Evolutionary conservation across 1,140 invertebrate species (phyloP).

Genomic region (Sminthurides bifidus): DNA sequence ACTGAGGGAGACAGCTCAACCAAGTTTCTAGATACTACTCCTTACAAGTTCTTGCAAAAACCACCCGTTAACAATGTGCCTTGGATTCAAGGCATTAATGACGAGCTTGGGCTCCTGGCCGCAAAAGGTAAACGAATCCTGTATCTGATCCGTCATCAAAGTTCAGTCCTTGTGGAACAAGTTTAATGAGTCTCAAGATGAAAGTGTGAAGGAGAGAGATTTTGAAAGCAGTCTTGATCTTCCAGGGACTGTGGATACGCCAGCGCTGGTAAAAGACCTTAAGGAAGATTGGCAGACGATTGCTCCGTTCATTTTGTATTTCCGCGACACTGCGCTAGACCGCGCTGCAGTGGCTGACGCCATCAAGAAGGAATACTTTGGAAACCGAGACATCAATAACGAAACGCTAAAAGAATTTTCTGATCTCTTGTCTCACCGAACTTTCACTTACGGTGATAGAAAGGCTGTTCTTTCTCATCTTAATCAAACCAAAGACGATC

Average conservation of each 20-base stretch:
- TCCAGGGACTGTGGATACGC: too few relatives aligned
- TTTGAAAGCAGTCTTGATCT: too few relatives aligned
- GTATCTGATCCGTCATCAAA: too few relatives aligned
- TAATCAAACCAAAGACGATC: neutral
- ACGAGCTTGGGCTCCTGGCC: conserved; percentile 17
- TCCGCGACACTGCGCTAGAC: neutral
- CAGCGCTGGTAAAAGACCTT: neutral
- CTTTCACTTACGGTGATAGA: neutral
- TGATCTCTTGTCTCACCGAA: neutral
- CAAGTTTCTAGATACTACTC: conserved; percentile 46
- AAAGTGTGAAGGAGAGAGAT: too few relatives aligned
- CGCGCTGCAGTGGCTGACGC: neutral
- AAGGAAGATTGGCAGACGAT: conserved; percentile 8
- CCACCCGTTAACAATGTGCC: conserved; percentile 14
- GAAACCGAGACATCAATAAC: neutral
- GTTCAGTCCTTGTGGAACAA: too few relatives aligned
- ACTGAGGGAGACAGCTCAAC: conserved; percentile 34
- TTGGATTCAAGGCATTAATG: conserved; percentile 26
- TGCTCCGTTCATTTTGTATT: conserved; percentile 5
- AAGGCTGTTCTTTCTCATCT: neutral
- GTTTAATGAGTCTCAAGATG: too few relatives aligned
- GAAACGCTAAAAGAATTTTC: neutral
- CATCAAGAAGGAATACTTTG: neutral
- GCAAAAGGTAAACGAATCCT: too few relatives aligned
- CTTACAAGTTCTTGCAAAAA: conserved; percentile 33